phyloP scores from a whole-genome alignment of 1,140 invertebrate genomes.

The Drosophila kohkoa region DNA sequence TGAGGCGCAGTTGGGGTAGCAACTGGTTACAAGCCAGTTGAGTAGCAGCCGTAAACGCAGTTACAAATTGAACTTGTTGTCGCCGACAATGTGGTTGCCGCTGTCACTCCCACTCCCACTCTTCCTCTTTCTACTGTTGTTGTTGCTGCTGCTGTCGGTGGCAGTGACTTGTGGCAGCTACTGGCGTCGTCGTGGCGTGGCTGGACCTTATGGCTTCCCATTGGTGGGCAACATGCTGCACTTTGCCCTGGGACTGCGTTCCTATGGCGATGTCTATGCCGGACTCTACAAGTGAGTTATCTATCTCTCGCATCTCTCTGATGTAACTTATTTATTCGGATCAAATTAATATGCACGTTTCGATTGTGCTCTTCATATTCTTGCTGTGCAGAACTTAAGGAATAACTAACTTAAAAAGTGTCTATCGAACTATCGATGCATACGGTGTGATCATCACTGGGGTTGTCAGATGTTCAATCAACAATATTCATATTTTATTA shows the following conservation, averaged over 20 bases:
- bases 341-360: too few species aligned
- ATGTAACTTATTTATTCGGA: too few species aligned
- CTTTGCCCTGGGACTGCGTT: constrained; percentile 37
- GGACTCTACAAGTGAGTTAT: constrained; percentile 58
- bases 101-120: constrained; percentile 12
- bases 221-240: constrained; percentile 63
- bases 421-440: too few species aligned
- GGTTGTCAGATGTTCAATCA: too few species aligned
- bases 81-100: neutral
- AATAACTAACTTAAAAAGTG: too few species aligned
- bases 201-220: constrained; percentile 49
- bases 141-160: constrained; percentile 6
- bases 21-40: neutral
- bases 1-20: neutral
- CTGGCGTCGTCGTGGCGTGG: constrained; percentile 50
- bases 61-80: constrained; percentile 4
- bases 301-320: too few species aligned
- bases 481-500: too few species aligned
- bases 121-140: neutral
- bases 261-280: constrained; percentile 64
- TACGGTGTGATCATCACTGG: too few species aligned
- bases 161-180: constrained; percentile 4
- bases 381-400: too few species aligned
- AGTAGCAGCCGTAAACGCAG: neutral
- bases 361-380: too few species aligned